Conservation (phyloP, 2,797 vertebrate species). For the Oryzias dopingdopingensis region DNA sequence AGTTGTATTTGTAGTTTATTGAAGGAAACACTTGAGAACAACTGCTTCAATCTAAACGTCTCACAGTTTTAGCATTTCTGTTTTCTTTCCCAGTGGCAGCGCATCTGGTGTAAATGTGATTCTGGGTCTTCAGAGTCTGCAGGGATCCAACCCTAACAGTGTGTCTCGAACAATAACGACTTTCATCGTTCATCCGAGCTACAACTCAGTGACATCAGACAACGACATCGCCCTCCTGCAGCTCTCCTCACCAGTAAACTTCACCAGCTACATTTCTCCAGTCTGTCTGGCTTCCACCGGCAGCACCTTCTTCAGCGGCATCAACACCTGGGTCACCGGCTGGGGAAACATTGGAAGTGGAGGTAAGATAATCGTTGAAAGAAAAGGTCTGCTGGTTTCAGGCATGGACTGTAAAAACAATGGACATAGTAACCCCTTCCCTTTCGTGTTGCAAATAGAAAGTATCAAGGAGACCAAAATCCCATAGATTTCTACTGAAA, state of each 20-base stretch:
- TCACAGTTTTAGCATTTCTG: background rate
- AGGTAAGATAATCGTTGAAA: conserved; percentile 22
- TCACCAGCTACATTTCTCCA: conserved; percentile 39
- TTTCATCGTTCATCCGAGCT: conserved; percentile 31
- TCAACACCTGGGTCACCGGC: conserved; percentile 57
- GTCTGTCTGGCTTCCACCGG: conserved; percentile 47
- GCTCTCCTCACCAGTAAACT: conserved; percentile 37
- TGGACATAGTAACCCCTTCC: too few relatives aligned
- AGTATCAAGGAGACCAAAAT: too few relatives aligned
- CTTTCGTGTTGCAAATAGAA: too few relatives aligned
- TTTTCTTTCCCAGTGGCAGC: rapidly evolving
- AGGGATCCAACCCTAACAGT: conserved; percentile 12
- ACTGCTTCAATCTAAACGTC: too few relatives aligned
- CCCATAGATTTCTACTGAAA: too few relatives aligned
- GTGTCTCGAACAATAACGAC: rapidly evolving
- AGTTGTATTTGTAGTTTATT: conserved; percentile 10
- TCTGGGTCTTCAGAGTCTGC: conserved; percentile 42
- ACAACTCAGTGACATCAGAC: rapidly evolving
- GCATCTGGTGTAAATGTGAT: rapidly evolving
- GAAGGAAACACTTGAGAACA: too few relatives aligned
- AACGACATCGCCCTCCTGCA: conserved; percentile 61
- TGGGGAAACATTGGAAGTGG: conserved; percentile 25
- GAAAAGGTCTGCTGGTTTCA: too few relatives aligned
- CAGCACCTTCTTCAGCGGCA: conserved; percentile 39
- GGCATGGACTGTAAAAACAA: too few relatives aligned